A percentile compares a stretch with the other conserved stretches of the same genome.
These are phyloP conservation scores for Palythoa heliodiscus DNA, from an alignment of 92 coral and sea anemone genomes.

Conservation along the genomic window DNA sequence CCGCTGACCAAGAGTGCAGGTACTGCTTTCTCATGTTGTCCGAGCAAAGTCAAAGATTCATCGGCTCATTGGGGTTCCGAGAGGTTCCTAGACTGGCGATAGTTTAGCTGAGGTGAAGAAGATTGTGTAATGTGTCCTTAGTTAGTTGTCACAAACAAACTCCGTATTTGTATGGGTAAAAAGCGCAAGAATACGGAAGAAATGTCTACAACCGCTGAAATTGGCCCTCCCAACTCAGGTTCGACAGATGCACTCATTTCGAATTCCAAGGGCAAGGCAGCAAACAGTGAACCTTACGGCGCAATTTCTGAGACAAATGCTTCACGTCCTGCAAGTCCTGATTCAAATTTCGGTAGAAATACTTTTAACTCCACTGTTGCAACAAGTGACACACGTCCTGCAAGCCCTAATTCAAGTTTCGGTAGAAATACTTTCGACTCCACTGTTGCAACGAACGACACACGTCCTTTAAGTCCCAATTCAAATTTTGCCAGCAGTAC, in stretches of 20 bases:
- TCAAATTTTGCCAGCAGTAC: not conserved
- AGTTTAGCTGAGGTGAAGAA: not conserved
- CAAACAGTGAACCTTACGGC: not conserved
- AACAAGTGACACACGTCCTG: not conserved
- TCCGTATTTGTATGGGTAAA: not conserved
- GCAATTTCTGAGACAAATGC: not conserved
- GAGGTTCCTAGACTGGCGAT: not conserved
- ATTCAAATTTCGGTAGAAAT: not conserved
- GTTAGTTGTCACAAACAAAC: not conserved
- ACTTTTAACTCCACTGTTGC: not conserved
- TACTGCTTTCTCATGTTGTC: not conserved
- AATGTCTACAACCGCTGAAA: slow-evolving; percentile 28
- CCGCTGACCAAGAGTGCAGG: not conserved
- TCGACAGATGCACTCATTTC: not conserved
- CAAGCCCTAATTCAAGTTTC: not conserved
- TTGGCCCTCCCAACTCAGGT: not conserved
- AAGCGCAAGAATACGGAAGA: not conserved
- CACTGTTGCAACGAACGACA: not conserved
- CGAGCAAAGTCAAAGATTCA: too few relatives aligned
- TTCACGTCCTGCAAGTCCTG: not conserved
- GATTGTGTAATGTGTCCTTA: not conserved
- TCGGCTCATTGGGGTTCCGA: too few relatives aligned
- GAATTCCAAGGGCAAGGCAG: not conserved
- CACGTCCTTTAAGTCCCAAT: not conserved
- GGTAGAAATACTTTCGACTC: not conserved